Conservation (phyloP, 2,113 vertebrate species). For the Cairina moschata region DNA sequence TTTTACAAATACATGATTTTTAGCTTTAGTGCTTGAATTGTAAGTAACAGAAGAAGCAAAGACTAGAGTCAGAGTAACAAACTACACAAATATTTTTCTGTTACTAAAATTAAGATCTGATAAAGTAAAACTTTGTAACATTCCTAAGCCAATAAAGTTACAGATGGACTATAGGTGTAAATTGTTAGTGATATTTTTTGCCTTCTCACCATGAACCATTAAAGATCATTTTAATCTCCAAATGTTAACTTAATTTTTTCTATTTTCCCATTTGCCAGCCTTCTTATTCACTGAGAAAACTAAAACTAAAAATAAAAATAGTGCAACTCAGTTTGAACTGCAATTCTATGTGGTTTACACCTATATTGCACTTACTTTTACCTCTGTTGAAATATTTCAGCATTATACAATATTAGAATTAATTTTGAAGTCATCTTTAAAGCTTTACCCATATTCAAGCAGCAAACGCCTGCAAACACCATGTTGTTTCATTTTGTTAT, state of each 20-base stretch:
- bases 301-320: not conserved
- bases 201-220: not conserved
- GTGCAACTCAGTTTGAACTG: not conserved
- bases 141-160: not conserved
- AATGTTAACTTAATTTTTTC: conserved; percentile 6
- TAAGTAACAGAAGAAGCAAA: conserved; percentile 51
- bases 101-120: conserved; percentile 29
- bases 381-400: not conserved
- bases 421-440: not conserved
- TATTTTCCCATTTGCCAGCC: not conserved
- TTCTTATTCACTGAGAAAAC: not conserved
- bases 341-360: not conserved
- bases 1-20: conserved; percentile 70
- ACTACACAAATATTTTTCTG: conserved; percentile 27
- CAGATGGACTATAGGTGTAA: not conserved
- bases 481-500: not conserved
- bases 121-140: not conserved
- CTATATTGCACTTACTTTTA: not conserved
- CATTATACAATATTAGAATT: not conserved
- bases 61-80: conserved; percentile 14
- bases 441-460: not conserved
- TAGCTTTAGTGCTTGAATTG: conserved; percentile 52
- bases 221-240: not conserved
- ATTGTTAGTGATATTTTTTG: not conserved
- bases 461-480: not conserved